These are phyloP conservation scores for Stictonetta naevosa DNA, from an alignment of 2,113 vertebrate genomes.

Conservation along the genomic window DNA sequence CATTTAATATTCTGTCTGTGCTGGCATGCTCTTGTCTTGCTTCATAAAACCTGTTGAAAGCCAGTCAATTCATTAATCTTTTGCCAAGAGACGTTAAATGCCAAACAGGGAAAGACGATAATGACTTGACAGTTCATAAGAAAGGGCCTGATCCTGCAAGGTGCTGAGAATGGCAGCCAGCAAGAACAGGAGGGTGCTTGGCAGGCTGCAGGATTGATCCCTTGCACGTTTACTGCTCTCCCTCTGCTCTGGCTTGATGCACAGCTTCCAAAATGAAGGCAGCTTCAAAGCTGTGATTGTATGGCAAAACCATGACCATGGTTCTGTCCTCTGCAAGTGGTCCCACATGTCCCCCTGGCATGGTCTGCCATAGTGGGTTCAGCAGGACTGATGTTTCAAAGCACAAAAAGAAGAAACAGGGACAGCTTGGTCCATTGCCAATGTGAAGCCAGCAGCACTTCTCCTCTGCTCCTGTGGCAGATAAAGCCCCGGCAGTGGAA, in stretches of 20 bases:
- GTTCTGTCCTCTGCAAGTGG: not conserved
- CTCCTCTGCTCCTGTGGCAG: not conserved
- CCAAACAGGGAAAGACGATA: slow-evolving; percentile 32
- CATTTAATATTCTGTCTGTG: slow-evolving; percentile 19
- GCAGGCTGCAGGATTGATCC: not conserved
- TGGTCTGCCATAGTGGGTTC: accelerated
- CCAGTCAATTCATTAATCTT: slow-evolving; percentile 70
- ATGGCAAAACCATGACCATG: accelerated
- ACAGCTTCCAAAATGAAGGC: not conserved
- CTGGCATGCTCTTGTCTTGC: slow-evolving; percentile 61
- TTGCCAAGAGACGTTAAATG: slow-evolving; percentile 60
- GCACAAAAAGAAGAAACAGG: not conserved
- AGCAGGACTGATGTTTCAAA: not conserved
- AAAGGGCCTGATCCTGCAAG: slow-evolving; percentile 23
- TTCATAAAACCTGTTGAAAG: slow-evolving; percentile 71
- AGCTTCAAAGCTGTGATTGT: accelerated
- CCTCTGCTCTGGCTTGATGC: not conserved
- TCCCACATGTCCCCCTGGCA: accelerated
- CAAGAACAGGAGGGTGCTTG: not conserved
- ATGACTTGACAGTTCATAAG: slow-evolving; percentile 48
- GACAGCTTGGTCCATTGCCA: not conserved
- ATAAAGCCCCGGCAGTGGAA: not conserved
- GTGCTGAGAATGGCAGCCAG: not conserved
- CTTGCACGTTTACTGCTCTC: not conserved
- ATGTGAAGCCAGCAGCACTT: accelerated